Percentiles rank a stretch among this genome's conserved stretches.
Conservation (phyloP, 2,888 invertebrate species). For the Dysmachus trigonus region DNA sequence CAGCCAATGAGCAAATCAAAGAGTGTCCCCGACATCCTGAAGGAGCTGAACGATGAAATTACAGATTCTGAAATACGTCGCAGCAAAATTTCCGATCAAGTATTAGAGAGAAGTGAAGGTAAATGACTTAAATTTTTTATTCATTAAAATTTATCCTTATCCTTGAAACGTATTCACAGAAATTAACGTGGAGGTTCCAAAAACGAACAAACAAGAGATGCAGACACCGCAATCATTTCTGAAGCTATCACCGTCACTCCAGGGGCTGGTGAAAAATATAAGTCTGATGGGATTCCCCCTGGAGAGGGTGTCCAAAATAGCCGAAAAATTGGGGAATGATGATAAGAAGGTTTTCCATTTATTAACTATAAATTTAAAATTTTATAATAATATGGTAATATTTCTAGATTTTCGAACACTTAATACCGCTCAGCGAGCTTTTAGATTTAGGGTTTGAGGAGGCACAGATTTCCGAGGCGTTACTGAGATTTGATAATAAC, state of each 20-base stretch:
- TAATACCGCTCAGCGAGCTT: conserved; percentile 79
- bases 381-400: conserved; percentile 28
- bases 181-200: background rate
- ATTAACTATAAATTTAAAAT: conserved; percentile 50
- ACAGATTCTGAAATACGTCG: conserved; percentile 67
- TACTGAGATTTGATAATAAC: conserved; percentile 81
- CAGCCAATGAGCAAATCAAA: conserved; percentile 66
- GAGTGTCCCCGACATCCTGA: conserved; percentile 80
- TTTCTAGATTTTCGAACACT: conserved; percentile 80
- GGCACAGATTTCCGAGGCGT: conserved; percentile 75
- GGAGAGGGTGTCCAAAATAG: conserved; percentile 82
- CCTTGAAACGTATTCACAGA: background rate
- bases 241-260: conserved; percentile 67
- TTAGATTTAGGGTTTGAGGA: conserved; percentile 86
- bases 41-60: conserved; percentile 76
- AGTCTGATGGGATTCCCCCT: conserved; percentile 90
- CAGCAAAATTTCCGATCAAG: conserved; percentile 68
- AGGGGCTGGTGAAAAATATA: conserved; percentile 76
- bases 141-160: background rate
- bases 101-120: conserved; percentile 56
- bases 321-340: conserved; percentile 78
- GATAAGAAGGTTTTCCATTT: conserved; percentile 77
- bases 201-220: background rate
- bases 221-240: conserved; percentile 50
- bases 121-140: background rate